Evolutionary conservation across 2,888 invertebrate genomes (phyloP).

Genomic region (Luperina testacea): DNA sequence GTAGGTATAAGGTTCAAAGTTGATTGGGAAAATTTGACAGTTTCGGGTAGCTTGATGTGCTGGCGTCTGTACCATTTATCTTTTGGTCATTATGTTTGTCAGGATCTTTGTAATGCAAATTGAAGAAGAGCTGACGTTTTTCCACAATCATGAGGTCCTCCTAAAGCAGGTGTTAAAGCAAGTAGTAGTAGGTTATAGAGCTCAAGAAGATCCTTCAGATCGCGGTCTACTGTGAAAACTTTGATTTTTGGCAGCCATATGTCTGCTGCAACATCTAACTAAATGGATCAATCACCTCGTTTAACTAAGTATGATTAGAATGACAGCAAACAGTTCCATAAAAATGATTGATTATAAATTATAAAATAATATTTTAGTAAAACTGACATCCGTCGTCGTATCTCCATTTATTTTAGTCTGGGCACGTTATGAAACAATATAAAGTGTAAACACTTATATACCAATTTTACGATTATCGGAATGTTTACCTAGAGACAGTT

Average conservation of each 20-base stretch:
- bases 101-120: not conserved
- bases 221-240: not conserved
- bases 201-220: not conserved
- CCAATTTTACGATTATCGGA: conserved; percentile 24
- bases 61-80: too few species aligned
- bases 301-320: conserved; percentile 16
- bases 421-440: conserved; percentile 27
- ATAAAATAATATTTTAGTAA: conserved; percentile 31
- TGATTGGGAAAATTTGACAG: too few species aligned
- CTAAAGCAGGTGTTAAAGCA: too few species aligned
- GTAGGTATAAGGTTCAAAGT: too few species aligned
- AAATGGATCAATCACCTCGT: conserved; percentile 2
- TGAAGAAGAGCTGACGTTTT: not conserved
- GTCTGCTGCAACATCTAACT: not conserved
- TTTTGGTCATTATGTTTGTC: not conserved
- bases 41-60: too few species aligned
- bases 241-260: not conserved
- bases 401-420: conserved; percentile 34
- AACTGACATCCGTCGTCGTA: conserved; percentile 18
- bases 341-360: conserved; percentile 16
- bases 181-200: not conserved
- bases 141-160: not conserved
- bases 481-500: conserved; percentile 40
- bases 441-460: conserved; percentile 39
- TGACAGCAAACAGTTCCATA: conserved; percentile 27